Evolutionary conservation across 2,797 vertebrate genomes (phyloP), one percentile per base, ranked within the genome.

Genomic region (Gymnoscopelus braueri): DNA sequence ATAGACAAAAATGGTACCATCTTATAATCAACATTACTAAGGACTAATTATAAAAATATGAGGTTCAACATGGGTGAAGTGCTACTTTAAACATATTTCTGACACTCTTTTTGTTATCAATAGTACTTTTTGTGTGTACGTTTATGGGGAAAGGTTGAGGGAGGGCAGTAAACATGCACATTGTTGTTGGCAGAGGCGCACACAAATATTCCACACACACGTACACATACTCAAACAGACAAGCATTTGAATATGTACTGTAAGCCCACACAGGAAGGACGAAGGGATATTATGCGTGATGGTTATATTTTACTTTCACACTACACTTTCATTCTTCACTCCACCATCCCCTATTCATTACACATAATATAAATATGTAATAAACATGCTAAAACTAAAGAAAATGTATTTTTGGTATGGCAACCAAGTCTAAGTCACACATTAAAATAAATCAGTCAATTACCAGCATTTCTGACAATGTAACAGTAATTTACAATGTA

Each of bases 151-250:
- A 55, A 55, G 5, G 52, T 53, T 60, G 26, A 23, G 66, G 12
- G 60, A 65, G 50, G 67, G 61, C 7, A 5, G 47, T 24, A 51
- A 56, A 55, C 8, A 47, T 13, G 11, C 2, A 15, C 9, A 50
- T 15, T 56, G 64, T 81, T 54, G 23, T 66, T 76, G 72, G 66
- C 64, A 63, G 63, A 10, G 3, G 0, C 26, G 55, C 69, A 73
- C n/a, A 35, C 5, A 6, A 6, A 29, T 29, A 29, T 29, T 29
- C 2, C 26, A 29, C 26, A 29, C 26, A 29, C 26, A 29, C 26
- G 26, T 29, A 29, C 26, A 29, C 26, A 19, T 19, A 29, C 26
- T 29, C 26, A 29, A 29, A 29, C 26, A 29, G 26, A 29, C 26
- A 29, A 29, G 26, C 26, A 29, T 29, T 29, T 29, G 26, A 29